Conservation (phyloP, 1,140 invertebrate genomes). For the Drosophila ironensis region DNA sequence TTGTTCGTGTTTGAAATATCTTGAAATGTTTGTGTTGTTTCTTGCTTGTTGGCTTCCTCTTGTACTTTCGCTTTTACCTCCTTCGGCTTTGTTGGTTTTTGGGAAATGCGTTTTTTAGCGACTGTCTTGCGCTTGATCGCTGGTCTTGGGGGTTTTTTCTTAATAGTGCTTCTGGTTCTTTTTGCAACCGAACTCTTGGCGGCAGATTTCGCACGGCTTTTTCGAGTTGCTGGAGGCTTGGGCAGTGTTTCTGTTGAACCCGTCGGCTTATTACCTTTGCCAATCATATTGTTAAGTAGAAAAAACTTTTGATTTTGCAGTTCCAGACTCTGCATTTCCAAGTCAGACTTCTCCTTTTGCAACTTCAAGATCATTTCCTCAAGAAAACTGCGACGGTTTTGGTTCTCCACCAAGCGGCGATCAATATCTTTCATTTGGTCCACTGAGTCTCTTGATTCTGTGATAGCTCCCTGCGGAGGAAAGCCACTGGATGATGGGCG, state of each 20-base stretch:
- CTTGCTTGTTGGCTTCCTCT: no score
- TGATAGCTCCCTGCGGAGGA: not conserved
- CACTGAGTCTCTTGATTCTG: not conserved
- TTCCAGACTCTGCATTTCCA: slow-evolving; percentile 61
- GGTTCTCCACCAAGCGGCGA: slow-evolving; percentile 65
- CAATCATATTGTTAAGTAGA: slow-evolving; percentile 47
- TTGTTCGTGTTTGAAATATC: not conserved
- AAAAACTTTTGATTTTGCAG: slow-evolving; percentile 72
- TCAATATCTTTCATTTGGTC: slow-evolving; percentile 56
- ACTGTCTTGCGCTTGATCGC: slow-evolving; percentile 14
- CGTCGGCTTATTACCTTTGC: slow-evolving; percentile 1
- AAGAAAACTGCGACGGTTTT: slow-evolving; percentile 67
- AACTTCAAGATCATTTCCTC: slow-evolving; percentile 78
- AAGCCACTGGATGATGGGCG: slow-evolving; percentile 14
- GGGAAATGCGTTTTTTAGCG: not conserved
- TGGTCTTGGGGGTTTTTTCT: not conserved
- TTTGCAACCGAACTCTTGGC: not conserved
- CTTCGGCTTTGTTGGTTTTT: not conserved
- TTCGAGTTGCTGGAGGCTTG: not conserved
- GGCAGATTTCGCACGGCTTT: not conserved
- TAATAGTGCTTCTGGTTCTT: slow-evolving; percentile 5
- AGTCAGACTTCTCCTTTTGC: slow-evolving; percentile 70
- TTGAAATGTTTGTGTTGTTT: no score
- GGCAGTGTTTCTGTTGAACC: not conserved
- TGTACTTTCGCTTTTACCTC: not conserved